These are phyloP conservation scores for Cassiopea andromeda DNA, from an alignment of 30 jellyfish, hydroid and myxozoan species.

Conservation along the genomic window DNA sequence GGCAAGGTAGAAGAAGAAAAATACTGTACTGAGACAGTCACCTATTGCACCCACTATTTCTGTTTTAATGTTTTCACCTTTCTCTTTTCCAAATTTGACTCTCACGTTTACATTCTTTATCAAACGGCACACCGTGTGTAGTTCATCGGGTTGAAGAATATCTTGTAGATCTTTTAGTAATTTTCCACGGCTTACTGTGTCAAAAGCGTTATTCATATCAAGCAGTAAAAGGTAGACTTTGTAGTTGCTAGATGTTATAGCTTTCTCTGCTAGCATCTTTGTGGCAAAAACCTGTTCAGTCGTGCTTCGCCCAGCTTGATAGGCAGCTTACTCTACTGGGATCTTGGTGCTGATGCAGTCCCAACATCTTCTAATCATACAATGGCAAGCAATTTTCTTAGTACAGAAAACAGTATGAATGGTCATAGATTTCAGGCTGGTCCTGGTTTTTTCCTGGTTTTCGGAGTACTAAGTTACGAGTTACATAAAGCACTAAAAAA, in stretches of 20 bases:
- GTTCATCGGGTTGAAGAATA: slow-evolving; percentile 49
- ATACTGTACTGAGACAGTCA: slow-evolving; percentile 56
- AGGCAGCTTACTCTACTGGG: slow-evolving; percentile 51
- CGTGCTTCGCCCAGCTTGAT: slow-evolving; percentile 43
- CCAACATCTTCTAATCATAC: slow-evolving; percentile 47
- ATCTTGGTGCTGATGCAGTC: slow-evolving; percentile 22
- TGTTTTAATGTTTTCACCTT: not conserved
- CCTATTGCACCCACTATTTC: slow-evolving; percentile 48
- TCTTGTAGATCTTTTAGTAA: not conserved
- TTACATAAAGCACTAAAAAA: too few species aligned
- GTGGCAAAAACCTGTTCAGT: slow-evolving; percentile 44
- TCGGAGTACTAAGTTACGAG: not conserved
- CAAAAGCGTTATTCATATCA: slow-evolving; percentile 25
- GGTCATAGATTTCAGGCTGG: not conserved
- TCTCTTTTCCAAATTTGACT: too few species aligned
- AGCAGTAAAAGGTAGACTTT: slow-evolving; percentile 47
- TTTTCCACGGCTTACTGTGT: slow-evolving; percentile 39
- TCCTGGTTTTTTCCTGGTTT: not conserved
- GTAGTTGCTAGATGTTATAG: slow-evolving; percentile 56
- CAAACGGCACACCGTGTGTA: slow-evolving; percentile 37
- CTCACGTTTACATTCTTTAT: not conserved
- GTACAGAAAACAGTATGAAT: not conserved
- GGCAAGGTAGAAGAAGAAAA: slow-evolving; percentile 50
- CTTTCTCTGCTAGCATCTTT: slow-evolving; percentile 44
- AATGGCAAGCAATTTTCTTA: slow-evolving; percentile 53